Percentiles rank a stretch among this genome's conserved stretches.
These are phyloP conservation scores for Neolamprologus caudopunctatus DNA, from an alignment of 2,113 vertebrate species.

Conservation along the genomic window DNA sequence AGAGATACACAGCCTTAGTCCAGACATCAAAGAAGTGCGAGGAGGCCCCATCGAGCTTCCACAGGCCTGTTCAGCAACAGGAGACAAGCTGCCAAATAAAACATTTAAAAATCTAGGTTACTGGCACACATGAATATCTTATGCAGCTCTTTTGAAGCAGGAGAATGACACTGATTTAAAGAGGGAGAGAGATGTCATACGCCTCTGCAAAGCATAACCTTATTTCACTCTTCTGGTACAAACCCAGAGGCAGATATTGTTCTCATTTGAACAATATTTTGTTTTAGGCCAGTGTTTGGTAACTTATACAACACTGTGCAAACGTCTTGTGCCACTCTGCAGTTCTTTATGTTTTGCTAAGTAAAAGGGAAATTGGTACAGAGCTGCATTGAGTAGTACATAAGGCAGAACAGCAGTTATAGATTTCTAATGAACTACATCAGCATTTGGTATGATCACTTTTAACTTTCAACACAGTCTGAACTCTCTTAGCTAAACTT, in stretches of 20 bases:
- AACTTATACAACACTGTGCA: background rate
- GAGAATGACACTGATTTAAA: conserved; percentile 55
- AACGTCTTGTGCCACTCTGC: background rate
- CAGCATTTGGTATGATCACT: background rate
- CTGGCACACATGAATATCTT: conserved; percentile 55
- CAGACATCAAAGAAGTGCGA: conserved; percentile 43
- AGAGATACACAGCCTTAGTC: background rate
- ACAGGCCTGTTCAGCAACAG: conserved; percentile 7
- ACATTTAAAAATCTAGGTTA: conserved; percentile 62
- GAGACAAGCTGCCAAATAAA: conserved; percentile 45
- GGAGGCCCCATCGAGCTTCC: conserved; percentile 1
- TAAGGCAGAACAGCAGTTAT: background rate
- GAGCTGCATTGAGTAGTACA: background rate
- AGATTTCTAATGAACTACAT: background rate
- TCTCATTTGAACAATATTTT: background rate
- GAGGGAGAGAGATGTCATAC: conserved; percentile 11
- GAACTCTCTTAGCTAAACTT: background rate
- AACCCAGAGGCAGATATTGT: background rate
- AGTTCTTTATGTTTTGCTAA: background rate
- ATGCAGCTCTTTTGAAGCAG: conserved; percentile 45
- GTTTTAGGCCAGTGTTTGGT: background rate
- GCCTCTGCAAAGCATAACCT: conserved; percentile 31
- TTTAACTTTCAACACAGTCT: background rate
- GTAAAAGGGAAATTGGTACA: background rate
- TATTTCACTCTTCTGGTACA: conserved; percentile 1